Evolutionary conservation across 2,797 vertebrate genomes (phyloP).

Genomic region (Poecilia gillii): DNA sequence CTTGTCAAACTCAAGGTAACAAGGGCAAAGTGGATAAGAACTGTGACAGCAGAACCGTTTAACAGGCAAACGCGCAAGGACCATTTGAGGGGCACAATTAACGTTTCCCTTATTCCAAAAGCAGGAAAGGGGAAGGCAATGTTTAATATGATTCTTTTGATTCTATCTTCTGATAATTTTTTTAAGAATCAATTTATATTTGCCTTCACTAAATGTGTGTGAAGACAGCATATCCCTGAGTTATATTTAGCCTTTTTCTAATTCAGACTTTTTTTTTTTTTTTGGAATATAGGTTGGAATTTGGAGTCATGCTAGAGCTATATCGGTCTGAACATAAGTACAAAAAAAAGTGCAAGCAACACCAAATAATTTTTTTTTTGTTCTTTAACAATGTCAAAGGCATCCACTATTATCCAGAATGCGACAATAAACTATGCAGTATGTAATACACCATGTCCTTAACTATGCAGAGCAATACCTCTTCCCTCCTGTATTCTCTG

Average conservation of each 20-base stretch:
- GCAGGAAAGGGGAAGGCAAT: neutral
- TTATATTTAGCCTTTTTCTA: neutral
- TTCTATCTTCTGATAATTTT: neutral
- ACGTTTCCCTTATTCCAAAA: conserved; percentile 23
- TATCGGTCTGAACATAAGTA: conserved; percentile 1
- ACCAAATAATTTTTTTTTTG: neutral
- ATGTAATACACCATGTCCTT: conserved; percentile 13
- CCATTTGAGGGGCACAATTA: conserved; percentile 26
- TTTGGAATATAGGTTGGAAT: neutral
- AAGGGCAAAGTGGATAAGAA: conserved; percentile 59
- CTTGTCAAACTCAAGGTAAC: conserved; percentile 54
- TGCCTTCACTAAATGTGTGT: conserved; percentile 9
- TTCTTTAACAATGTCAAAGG: neutral
- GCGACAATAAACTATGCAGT: conserved; percentile 25
- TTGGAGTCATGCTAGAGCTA: neutral
- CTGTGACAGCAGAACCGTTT: conserved; percentile 59
- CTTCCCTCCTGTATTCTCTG: conserved; percentile 17
- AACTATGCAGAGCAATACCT: conserved; percentile 37
- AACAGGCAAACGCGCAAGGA: conserved; percentile 42
- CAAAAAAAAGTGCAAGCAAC: conserved; percentile 12
- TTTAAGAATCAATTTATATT: conserved; percentile 16
- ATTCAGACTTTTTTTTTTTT: neutral
- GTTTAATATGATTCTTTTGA: neutral
- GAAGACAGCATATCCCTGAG: neutral
- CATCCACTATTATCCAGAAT: neutral